Base-by-base conservation (phyloP, 2,797 vertebrate species). In the Okamejei kenojei region DNA sequence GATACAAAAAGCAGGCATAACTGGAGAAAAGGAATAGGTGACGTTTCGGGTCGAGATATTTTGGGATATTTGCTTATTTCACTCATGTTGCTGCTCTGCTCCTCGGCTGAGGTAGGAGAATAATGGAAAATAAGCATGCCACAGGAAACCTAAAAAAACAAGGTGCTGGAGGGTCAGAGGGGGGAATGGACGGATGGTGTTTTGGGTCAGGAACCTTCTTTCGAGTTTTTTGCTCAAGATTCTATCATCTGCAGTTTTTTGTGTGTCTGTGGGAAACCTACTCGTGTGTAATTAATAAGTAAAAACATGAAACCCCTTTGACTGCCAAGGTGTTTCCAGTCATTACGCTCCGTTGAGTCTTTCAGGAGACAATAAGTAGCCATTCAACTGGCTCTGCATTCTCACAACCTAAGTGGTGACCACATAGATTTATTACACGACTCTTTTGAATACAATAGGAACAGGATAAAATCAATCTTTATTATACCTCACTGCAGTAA, bases 331-430 rank as follows among this genome's bases (percentile, higher is more conserved):
- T 74, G 21, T 29, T 29, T 26, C 29, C 15, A 13, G 26, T 54
- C 21, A 32, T 68, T 68, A 17, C 15, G 10, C 17, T 4, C 15
- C 21, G 21, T 88, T 88, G 61, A 65, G 61, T 88, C 61, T 35
- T 32, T 73, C 35, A 73, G 65, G 73, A 73, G 74, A 91, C 68
- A 92, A 92, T 74, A 73, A 26, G 68, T 29, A 91, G 35, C 38
- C 35, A 45, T 91, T 91, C 88, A 71, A 23, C 68, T 4, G 21
- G 45, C 65, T 38, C 19, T 71, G 17, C 88, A 74, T 91, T 91
- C 68, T 74, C 73, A 38, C 35, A 91, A 91, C 68, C 88, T 91
- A 91, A 65, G 4, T n/a, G n/a, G 82, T 63, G 58, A 63, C 82
- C 61, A n/a, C 88, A 71, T 29, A 71, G 19, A 90, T 90, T 90